These are phyloP conservation scores for Drosophila demipolita DNA, from an alignment of 2,888 invertebrate species.

Conservation along the genomic window DNA sequence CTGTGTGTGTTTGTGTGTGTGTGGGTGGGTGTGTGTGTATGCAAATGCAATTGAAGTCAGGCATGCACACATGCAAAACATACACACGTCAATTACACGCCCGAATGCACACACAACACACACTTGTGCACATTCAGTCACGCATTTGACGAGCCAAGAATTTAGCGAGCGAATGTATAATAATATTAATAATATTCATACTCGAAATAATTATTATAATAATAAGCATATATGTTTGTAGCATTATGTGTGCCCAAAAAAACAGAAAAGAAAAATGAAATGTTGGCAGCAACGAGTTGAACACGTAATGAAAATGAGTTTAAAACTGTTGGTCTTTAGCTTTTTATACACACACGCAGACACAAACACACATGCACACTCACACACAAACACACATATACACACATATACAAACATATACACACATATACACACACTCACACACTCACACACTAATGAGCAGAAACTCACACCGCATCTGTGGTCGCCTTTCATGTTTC, in stretches of 20 bases:
- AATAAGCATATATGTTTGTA: slow-evolving; percentile 45
- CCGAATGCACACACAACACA: slow-evolving; percentile 63
- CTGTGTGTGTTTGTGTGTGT: slow-evolving; percentile 17
- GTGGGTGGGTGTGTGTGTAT: slow-evolving; percentile 6
- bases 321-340: slow-evolving; percentile 55
- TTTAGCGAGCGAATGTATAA: slow-evolving; percentile 35
- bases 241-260: slow-evolving; percentile 42
- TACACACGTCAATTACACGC: slow-evolving; percentile 52
- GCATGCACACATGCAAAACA: slow-evolving; percentile 45
- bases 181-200: slow-evolving; percentile 45
- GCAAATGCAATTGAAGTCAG: slow-evolving; percentile 55
- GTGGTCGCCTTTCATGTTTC: slow-evolving; percentile 36
- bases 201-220: slow-evolving; percentile 26
- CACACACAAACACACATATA: not conserved
- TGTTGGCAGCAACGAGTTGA: slow-evolving; percentile 29
- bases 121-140: slow-evolving; percentile 52
- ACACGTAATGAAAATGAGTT: slow-evolving; percentile 58
- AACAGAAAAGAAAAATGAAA: not conserved
- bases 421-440: slow-evolving; percentile 8
- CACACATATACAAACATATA: not conserved
- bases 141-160: slow-evolving; percentile 43
- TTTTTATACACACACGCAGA: slow-evolving; percentile 3
- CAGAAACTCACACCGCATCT: not conserved
- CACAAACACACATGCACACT: not conserved
- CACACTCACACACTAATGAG: not conserved